Evolutionary conservation across 2,797 vertebrate species (phyloP), one percentile per base, ranked within the genome.

Genomic region (Remorina albescens): DNA sequence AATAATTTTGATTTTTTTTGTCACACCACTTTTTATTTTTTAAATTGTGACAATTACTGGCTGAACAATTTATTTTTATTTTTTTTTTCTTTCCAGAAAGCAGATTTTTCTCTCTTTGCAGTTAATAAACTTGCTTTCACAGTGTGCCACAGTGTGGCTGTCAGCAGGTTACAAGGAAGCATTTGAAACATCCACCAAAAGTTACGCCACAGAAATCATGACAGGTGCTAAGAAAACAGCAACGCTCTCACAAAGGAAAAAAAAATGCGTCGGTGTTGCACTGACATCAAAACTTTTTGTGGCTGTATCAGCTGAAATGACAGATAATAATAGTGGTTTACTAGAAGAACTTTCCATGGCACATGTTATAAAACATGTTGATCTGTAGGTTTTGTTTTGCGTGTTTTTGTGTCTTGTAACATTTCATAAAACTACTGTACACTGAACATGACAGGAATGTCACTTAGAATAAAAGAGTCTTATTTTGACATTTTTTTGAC

Each of bases 401-500:
- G n/a, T 23, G 30, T 34, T 56, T 19, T 11, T 13, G 13, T 5
- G 8, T 39, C 39, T 26, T 60, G 7, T 25, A 64, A 64, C 13
- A 46, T 59, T 59, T 37, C 8, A 16, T 30, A 4, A 13, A 51
- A 2, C 16, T 2, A 2, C 11, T 2, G 1, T 2, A 42, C 18
- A 26, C 15, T 19, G 18, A 50, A 30, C 28, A n/a, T 50, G 6
- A 23, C 28, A 42, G 58, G 30, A 71, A 60, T 42, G 50, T 18
- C 2, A 7, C 25, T 28, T 2, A 8, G 36, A 56, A 62, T 66
- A 77, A 44, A 1, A 47, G n/a, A n/a, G 39, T 56, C 57, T 81
- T 67, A 74, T 42, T 56, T 67, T 80, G 70, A 73, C 80, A 79
- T 79, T 76, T 76, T 66, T 69, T 84, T n/a, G n/a, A 72, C 75